Percentiles rank a stretch among this genome's conserved stretches.
Conservation (phyloP, 1,140 invertebrate genomes). For the Samia ricini region DNA sequence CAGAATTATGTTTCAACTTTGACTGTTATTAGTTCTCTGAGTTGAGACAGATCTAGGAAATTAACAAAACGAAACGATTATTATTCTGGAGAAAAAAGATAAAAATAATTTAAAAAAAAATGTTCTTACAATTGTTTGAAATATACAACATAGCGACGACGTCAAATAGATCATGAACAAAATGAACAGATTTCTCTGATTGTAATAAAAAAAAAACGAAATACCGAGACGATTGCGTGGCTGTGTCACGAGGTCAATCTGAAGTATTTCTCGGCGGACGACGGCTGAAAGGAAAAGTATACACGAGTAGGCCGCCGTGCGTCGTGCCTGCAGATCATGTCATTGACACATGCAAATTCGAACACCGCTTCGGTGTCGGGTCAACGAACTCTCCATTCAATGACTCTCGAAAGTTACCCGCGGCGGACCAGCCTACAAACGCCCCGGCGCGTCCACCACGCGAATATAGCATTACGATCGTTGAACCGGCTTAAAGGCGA, state of each 20-base stretch:
- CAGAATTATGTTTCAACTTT: conserved; percentile 30
- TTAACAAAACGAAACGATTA: background rate
- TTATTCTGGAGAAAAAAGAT: background rate
- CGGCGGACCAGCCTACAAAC: conserved; percentile 36
- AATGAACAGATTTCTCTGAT: conserved; percentile 9
- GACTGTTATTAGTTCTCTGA: conserved; percentile 3
- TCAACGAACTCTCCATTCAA: conserved; percentile 60
- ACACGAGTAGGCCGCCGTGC: conserved; percentile 32
- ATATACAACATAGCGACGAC: background rate
- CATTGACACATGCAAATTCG: conserved; percentile 70
- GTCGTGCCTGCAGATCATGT: conserved; percentile 45
- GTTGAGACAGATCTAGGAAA: background rate
- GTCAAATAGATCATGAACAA: background rate
- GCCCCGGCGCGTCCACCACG: conserved; percentile 24
- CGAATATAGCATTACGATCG: conserved; percentile 41
- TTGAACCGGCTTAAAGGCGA: conserved; percentile 28
- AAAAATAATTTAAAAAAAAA: background rate
- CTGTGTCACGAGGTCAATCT: conserved; percentile 59
- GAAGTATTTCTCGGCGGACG: conserved; percentile 50
- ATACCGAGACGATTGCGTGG: conserved; percentile 18
- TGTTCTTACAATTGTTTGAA: no score
- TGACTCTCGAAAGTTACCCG: conserved; percentile 67
- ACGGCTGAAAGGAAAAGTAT: conserved; percentile 68
- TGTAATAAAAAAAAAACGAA: conserved; percentile 6
- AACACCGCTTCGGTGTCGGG: conserved; percentile 52